Evolutionary conservation across 2,888 invertebrate genomes (phyloP), one percentile per base, ranked within the genome.

Genomic region (Baronia brevicornis): DNA sequence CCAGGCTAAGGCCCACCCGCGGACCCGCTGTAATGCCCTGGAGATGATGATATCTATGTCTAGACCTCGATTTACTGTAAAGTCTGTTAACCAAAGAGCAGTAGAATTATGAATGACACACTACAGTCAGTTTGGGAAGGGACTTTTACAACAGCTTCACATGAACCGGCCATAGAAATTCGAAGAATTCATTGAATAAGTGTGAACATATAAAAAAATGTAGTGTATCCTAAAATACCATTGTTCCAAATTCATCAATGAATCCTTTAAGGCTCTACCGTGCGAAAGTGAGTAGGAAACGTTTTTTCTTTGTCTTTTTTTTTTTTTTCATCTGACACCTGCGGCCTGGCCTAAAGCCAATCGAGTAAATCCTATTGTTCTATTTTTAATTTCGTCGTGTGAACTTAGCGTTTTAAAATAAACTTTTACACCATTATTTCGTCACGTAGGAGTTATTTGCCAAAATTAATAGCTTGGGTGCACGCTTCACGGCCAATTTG

Each of bases 341-440:
- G 50, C 41, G 32, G 33, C 31, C 37, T 45, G 49, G 48, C 44
- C 23, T 19, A n/a, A 20, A 24, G 43, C 48, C 48, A 48, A 42
- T 46, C 38, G 42, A 39, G 33, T 39, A 35, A 44, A 41, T 33
- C 39, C 38, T 29, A 45, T 49, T 51, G 51, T 51, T 46, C 49
- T 27, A 35, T 41, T 43, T n/a, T 36, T 47, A 47, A 43, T 43
- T 45, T 39, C 34, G 49, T 41, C 49, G 49, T 52, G 52, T 39
- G 51, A 52, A 49, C 44, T 30, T 8, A 22, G n/a, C n/a, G 35
- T 30, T 38, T 41, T 39, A 41, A 46, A 51, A 51, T 51, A 45
- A 41, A 43, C 26, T 36, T 37, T 30, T 40, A 36, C 28, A 34
- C 37, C 38, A 46, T 52, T 52, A 41, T 52, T 19, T 31, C 38